Base-by-base conservation (phyloP, 1,140 invertebrate genomes). In the Cydia strobilella region DNA sequence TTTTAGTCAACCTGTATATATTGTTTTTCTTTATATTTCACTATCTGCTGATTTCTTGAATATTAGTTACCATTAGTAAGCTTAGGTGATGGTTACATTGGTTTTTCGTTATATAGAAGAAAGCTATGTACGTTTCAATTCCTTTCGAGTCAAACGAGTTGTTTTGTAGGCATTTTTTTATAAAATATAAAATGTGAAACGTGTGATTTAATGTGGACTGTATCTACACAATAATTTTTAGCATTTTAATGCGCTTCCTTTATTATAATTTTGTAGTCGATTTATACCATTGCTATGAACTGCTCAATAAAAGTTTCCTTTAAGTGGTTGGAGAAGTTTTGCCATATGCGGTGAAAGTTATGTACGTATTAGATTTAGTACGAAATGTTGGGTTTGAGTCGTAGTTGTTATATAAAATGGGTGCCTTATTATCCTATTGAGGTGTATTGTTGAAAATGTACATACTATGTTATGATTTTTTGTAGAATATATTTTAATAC, bases 381-480 rank as follows among this genome's bases (percentile, higher is more conserved):
- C 79, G 80, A 77, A 74, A 69, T 80, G 45, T 77, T 82, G 76
- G 85, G 82, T 84, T 82, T 82, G 77, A 80, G 78, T 79, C 74
- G 72, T 65, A 74, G 73, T 79, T 78, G 76, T 65, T 80, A 78
- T 62, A 51, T 78, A 76, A 76, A 66, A 83, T 84, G 84, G 84
- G 87, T 90, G 89, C 89, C 89, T 90, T 90, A 85, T 85, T 82
- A 80, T 84, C 81, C 80, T 86, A 80, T 78, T 81, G 77, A 84
- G 86, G 88, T 90, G 87, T 87, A 90, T 86, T 90, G 89, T 90
- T 90, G 80, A 84, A 79, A 80, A 78, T 89, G 88, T 91, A 90
- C 84, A 88, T 91, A 91, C 85, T 84, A 89, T 89, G 89, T 92
- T 92, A 90, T 85, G 87, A 80, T 59, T 82, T 90, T 90, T 87